phyloP scores from a whole-genome alignment of 2,888 invertebrate species.

The Tenthredo livida region DNA sequence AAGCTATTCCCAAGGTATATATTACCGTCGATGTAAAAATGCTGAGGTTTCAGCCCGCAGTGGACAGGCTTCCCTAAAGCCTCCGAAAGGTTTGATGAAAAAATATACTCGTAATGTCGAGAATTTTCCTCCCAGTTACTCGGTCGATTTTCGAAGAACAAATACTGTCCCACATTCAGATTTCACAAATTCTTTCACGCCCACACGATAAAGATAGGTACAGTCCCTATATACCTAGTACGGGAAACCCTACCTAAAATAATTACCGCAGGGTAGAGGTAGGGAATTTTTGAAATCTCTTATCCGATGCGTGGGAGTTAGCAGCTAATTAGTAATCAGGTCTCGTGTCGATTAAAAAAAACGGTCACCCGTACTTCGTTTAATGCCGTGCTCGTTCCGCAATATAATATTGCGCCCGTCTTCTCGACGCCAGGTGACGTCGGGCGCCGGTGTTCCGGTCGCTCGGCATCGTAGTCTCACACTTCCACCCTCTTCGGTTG shows the following conservation, averaged over 20 bases:
- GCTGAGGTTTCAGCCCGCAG: background rate
- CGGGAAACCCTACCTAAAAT: background rate
- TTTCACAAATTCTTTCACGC: background rate
- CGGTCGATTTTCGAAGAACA: background rate
- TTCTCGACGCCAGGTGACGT: constrained; percentile 88
- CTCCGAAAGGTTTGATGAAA: background rate
- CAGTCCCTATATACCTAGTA: background rate
- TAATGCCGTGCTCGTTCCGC: constrained; percentile 80
- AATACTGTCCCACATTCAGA: background rate
- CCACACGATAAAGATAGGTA: no score
- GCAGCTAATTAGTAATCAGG: constrained; percentile 32
- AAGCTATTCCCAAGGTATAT: background rate
- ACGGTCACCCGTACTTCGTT: constrained; percentile 58
- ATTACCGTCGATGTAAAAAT: background rate
- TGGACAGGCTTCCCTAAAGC: background rate
- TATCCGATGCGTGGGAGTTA: background rate
- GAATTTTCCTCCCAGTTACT: background rate
- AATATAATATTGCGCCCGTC: constrained; percentile 87
- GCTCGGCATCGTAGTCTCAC: constrained; percentile 87
- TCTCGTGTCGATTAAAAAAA: background rate
- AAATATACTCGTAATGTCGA: background rate
- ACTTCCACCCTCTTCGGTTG: constrained; percentile 88
- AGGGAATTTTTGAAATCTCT: background rate
- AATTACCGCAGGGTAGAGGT: background rate
- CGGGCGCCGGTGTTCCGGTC: constrained; percentile 88